A percentile compares a stretch with the other conserved stretches of the same genome.
Conservation (phyloP, 2,113 vertebrate genomes). For the Perca fluviatilis region DNA sequence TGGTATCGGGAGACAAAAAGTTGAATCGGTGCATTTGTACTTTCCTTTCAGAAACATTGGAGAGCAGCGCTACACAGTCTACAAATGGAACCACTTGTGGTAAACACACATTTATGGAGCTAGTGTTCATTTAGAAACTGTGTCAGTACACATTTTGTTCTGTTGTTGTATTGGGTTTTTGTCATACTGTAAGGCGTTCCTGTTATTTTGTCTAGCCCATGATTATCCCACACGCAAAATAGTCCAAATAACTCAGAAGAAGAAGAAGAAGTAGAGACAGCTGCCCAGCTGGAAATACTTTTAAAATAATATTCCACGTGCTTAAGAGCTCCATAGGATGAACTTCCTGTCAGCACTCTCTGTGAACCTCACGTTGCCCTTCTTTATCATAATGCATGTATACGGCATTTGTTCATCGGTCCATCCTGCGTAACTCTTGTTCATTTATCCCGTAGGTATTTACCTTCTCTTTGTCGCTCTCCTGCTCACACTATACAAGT, state of each 20-base stretch:
- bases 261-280: neutral
- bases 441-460: conserved; percentile 27
- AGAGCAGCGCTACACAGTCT: neutral
- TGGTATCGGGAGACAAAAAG: neutral
- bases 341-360: conserved; percentile 2
- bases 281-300: neutral
- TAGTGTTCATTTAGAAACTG: neutral
- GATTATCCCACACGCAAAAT: neutral
- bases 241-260: conserved; percentile 5
- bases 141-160: neutral
- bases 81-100: neutral
- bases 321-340: neutral
- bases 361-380: neutral
- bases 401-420: neutral
- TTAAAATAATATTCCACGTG: neutral
- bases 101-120: neutral
- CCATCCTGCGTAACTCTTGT: conserved; percentile 14
- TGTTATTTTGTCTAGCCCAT: neutral
- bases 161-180: neutral
- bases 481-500: conserved; percentile 56
- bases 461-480: conserved; percentile 39
- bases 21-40: neutral
- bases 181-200: neutral
- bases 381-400: neutral
- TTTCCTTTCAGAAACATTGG: neutral